Percentiles rank a stretch among this genome's conserved stretches.
Evolutionary conservation across 37 sponge, comb jelly and placozoan genomes (phyloP).

Genomic region (Diacarnus erythraeanus): DNA sequence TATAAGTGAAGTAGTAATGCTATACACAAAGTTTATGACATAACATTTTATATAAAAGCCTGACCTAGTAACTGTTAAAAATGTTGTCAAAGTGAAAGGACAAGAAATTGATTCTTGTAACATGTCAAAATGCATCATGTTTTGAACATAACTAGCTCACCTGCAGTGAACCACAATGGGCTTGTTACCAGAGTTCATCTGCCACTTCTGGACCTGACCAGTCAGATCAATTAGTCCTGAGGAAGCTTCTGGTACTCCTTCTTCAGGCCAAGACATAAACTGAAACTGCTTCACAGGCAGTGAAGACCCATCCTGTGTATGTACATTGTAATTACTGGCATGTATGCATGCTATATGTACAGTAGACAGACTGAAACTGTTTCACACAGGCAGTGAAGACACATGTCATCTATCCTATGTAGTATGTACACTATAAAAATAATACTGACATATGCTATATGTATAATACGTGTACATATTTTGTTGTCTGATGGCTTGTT

Average conservation of each 20-base stretch:
- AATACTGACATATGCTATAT: no score
- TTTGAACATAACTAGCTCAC: conserved; percentile 38
- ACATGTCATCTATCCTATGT: no score
- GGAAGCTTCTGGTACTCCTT: conserved; percentile 57
- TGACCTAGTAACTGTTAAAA: not conserved
- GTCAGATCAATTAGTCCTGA: conserved; percentile 80
- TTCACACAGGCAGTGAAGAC: no score
- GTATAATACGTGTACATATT: no score
- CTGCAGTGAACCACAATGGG: conserved; percentile 88
- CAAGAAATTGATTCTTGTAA: not conserved
- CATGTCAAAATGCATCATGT: no score
- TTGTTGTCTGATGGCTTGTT: no score
- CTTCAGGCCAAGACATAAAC: conserved; percentile 84
- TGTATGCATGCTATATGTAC: not conserved
- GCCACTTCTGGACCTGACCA: conserved; percentile 89
- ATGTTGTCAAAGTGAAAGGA: no score
- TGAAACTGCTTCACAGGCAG: conserved; percentile 83
- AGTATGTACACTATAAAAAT: no score
- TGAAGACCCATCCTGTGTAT: conserved; percentile 22
- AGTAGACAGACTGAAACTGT: no score
- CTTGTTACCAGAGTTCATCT: conserved; percentile 68
- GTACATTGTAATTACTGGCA: no score
- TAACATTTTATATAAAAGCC: not conserved
- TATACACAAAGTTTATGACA: not conserved
- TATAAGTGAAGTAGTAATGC: not conserved